Evolutionary conservation across 2,888 invertebrate species (phyloP).

Genomic region (Ariolimax columbianus): DNA sequence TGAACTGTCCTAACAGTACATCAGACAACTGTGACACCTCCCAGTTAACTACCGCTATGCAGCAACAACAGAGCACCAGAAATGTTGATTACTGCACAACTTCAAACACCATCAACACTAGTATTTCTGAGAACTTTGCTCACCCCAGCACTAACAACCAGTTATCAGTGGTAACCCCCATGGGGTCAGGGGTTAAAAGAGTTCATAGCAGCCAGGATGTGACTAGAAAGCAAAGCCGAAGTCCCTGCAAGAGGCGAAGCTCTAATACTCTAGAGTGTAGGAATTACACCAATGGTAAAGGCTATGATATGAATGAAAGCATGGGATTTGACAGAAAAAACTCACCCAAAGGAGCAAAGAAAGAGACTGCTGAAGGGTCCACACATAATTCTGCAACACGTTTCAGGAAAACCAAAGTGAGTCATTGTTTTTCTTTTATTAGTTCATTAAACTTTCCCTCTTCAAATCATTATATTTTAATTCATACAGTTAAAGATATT

Average conservation of each 20-base stretch:
- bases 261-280: not conserved
- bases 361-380: not conserved
- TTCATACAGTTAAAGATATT: too few species aligned
- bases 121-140: constrained; percentile 30
- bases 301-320: constrained; percentile 18
- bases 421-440: not conserved
- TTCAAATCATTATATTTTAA: not conserved
- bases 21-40: constrained; percentile 24
- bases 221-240: constrained; percentile 19
- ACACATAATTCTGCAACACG: not conserved
- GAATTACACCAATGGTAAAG: not conserved
- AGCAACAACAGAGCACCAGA: constrained; percentile 16
- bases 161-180: not conserved
- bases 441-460: not conserved
- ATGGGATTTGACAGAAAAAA: not conserved
- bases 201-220: constrained; percentile 44
- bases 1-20: constrained; percentile 61
- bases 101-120: constrained; percentile 34
- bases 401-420: constrained; percentile 6
- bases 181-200: constrained; percentile 21
- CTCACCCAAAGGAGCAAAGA: not conserved
- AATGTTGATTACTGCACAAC: constrained; percentile 17
- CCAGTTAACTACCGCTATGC: not conserved
- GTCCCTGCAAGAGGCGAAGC: constrained; percentile 22
- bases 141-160: constrained; percentile 24